phyloP scores from a whole-genome alignment of 2,113 vertebrate genomes.

The Protobothrops mucrosquamatus region DNA sequence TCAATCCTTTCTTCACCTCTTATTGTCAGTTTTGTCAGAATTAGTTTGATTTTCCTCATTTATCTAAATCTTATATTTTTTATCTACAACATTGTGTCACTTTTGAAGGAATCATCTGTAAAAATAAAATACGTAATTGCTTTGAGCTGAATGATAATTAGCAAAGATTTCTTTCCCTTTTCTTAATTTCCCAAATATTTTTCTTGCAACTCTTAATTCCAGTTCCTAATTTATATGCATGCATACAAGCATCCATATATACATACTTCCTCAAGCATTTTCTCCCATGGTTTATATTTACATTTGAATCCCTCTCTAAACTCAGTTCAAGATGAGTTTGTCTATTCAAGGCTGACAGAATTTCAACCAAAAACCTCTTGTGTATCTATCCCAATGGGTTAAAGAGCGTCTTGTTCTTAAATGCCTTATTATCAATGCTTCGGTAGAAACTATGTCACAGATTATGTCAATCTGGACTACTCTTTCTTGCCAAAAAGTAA shows the following conservation, averaged over 20 bases:
- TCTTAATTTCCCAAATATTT: slow-evolving; percentile 46
- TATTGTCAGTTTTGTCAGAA: neutral
- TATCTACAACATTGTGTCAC: neutral
- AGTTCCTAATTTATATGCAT: neutral
- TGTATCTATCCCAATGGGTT: slow-evolving; percentile 65
- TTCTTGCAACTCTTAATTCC: neutral
- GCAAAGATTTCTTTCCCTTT: slow-evolving; percentile 38
- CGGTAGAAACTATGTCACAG: slow-evolving; percentile 80
- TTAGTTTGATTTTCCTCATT: neutral
- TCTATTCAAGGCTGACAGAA: slow-evolving; percentile 71
- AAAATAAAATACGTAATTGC: neutral
- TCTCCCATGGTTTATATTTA: slow-evolving; percentile 58
- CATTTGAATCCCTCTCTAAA: slow-evolving; percentile 66
- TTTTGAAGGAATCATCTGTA: neutral
- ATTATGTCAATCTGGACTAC: slow-evolving; percentile 73
- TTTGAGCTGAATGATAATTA: neutral
- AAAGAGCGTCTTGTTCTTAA: slow-evolving; percentile 70
- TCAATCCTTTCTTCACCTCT: neutral
- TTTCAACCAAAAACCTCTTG: slow-evolving; percentile 68
- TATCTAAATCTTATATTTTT: neutral
- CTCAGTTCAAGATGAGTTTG: slow-evolving; percentile 63
- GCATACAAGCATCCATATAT: neutral
- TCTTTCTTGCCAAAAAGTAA: slow-evolving; percentile 73
- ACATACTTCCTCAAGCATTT: slow-evolving; percentile 48
- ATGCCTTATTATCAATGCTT: slow-evolving; percentile 85